Evolutionary conservation across 2,797 vertebrate species (phyloP), one percentile per base, ranked within the genome.

Genomic region (Gymnoscopelus braueri): DNA sequence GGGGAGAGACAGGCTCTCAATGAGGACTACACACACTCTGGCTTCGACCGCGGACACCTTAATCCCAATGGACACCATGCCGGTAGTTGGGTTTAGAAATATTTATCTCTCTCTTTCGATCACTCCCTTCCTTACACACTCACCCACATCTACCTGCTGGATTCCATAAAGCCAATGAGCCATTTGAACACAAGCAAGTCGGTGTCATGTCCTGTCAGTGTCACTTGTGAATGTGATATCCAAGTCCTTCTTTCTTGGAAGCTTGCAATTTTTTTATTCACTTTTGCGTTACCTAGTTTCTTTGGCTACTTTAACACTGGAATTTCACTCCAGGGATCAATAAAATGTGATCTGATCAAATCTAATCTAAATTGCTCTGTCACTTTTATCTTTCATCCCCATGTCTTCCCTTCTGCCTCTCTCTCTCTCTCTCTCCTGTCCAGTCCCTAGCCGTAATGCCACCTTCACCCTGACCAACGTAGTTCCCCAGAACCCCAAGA

Each of bases 381-480:
- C 24, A 14, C 13, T 13, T 32, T 19, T 19, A 23, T 65, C 3
- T 12, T 10, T 44, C 35, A 29, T 32, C 19, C 19, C 19, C 26
- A 29, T 29, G 26, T 29, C 26, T 29, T 4, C 26, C 26, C 26
- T 29, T 35, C 32, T 35, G 5, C 32, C 32, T 44, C 13, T 23
- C 10, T 29, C 2, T 12, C 44, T 3, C 15, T 68, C 23, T 56
- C 44, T 24, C n/a, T 60, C 23, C 61, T 14, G 65, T 32, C 10
- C 69, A 94, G 93, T 93, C 15, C 90, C 89, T 0, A 69, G 87
- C 44, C 90, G 91, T 9, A 94, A 94, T 3, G 88, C 91, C 71
- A 94, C 94, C 4, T 95, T 95, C 77, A 94, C 91, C 32, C 82
- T 94, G 55, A 94, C 93, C 53, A 95, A 93, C 0, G 92, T 94